Evolutionary conservation across 2,888 invertebrate species (phyloP).

Genomic region (Ormyrus labotus): DNA sequence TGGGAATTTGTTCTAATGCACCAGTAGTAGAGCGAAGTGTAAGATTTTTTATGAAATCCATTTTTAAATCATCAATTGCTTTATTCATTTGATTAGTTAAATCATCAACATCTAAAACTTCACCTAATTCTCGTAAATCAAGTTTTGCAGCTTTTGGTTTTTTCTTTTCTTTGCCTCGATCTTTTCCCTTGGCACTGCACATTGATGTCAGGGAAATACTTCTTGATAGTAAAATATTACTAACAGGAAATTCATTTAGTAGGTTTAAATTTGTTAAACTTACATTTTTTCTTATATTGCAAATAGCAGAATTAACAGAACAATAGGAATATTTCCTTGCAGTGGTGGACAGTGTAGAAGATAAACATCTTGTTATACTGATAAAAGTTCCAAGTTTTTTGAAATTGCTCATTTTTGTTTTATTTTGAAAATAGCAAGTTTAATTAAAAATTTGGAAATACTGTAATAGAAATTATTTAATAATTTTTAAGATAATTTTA

Average conservation of each 20-base stretch:
- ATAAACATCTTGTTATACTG: slow-evolving; percentile 22
- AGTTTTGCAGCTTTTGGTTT: slow-evolving; percentile 79
- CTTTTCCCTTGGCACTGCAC: slow-evolving; percentile 61
- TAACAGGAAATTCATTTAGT: not conserved
- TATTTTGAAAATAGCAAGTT: slow-evolving; percentile 18
- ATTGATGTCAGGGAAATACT: slow-evolving; percentile 31
- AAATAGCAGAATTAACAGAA: not conserved
- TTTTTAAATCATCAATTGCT: slow-evolving; percentile 84
- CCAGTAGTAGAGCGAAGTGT: slow-evolving; percentile 88
- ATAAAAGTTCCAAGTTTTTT: not conserved
- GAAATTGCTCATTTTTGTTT: slow-evolving; percentile 45
- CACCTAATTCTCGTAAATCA: slow-evolving; percentile 83
- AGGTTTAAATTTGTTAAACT: not conserved
- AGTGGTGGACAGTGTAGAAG: not conserved
- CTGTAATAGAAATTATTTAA: no score
- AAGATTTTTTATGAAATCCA: slow-evolving; percentile 87
- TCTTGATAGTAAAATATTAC: slow-evolving; percentile 22
- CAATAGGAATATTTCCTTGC: not conserved
- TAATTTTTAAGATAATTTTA: no score
- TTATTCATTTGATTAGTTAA: slow-evolving; percentile 83
- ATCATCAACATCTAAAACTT: slow-evolving; percentile 83
- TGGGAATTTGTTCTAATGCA: slow-evolving; percentile 85
- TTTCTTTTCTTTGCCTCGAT: slow-evolving; percentile 69
- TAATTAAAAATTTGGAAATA: no score
- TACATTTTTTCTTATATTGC: not conserved